Evolutionary conservation across 2,797 vertebrate species (phyloP).

Genomic region (Craterocephalus amniculus): DNA sequence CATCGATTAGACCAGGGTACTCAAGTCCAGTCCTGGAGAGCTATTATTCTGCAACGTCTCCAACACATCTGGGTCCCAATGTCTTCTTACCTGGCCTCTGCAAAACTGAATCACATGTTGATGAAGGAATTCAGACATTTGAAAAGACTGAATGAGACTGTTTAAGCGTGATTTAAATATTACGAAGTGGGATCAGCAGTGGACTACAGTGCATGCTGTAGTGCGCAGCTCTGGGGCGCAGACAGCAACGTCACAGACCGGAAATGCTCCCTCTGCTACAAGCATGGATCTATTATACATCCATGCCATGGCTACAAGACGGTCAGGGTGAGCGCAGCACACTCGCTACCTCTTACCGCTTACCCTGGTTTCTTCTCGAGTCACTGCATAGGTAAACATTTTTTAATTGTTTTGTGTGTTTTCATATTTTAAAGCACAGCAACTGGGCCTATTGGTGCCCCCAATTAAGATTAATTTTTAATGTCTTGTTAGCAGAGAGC

Average conservation of each 20-base stretch:
- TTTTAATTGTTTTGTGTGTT: fast-evolving
- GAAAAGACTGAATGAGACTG: background rate
- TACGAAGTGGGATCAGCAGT: background rate
- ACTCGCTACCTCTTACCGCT: fast-evolving
- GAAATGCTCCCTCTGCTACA: slow-evolving; percentile 21
- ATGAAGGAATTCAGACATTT: no score
- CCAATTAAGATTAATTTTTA: no score
- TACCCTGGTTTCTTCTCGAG: background rate
- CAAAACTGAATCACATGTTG: no score
- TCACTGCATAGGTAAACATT: background rate
- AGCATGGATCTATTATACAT: no score
- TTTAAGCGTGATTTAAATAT: background rate
- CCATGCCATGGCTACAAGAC: no score
- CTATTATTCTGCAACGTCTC: no score
- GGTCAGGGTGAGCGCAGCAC: background rate
- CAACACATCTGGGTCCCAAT: no score
- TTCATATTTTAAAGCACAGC: background rate
- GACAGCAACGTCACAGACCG: slow-evolving; percentile 16
- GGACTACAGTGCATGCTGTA: background rate
- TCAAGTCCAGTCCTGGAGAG: no score
- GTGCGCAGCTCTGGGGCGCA: slow-evolving; percentile 58
- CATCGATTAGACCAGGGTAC: background rate
- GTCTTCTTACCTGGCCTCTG: no score
- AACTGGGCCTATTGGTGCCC: fast-evolving
- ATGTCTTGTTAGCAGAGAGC: slow-evolving; percentile 19